Percentiles rank a stretch among this genome's conserved stretches.
Conservation (phyloP, 2,888 invertebrate genomes). For the Perizoma flavofasciatum region DNA sequence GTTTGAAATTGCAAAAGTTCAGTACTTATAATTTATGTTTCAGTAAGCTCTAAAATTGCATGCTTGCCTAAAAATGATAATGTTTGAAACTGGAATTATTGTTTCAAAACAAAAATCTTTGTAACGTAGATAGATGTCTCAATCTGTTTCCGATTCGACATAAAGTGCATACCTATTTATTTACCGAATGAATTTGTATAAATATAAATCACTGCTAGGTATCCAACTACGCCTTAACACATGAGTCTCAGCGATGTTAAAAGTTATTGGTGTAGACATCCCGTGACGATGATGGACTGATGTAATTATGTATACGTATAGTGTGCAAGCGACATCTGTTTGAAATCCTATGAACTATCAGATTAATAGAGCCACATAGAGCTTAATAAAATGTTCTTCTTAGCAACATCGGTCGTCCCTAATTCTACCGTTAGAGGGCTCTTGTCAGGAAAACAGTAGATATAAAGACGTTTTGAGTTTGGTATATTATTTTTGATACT, state of each 20-base stretch:
- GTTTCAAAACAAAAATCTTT: too few species aligned
- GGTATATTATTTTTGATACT: too few species aligned
- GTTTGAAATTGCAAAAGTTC: too few species aligned
- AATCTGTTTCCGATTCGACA: too few species aligned
- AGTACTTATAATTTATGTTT: too few species aligned
- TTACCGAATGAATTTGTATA: too few species aligned
- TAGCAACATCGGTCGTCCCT: slow-evolving; percentile 7
- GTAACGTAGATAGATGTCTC: too few species aligned
- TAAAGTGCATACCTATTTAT: too few species aligned
- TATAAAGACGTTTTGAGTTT: too few species aligned
- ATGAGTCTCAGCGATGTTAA: not conserved
- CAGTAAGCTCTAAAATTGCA: too few species aligned
- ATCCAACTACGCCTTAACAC: not conserved
- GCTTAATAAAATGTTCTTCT: slow-evolving; percentile 1
- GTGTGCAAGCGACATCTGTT: slow-evolving; percentile 19
- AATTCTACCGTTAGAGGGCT: slow-evolving; percentile 23
- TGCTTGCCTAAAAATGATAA: too few species aligned
- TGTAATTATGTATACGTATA: not conserved
- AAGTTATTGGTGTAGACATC: not conserved
- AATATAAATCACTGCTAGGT: not conserved
- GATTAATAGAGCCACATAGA: slow-evolving; percentile 9
- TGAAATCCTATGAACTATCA: slow-evolving; percentile 9
- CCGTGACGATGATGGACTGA: not conserved
- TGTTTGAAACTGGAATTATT: too few species aligned
- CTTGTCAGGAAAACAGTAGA: not conserved